Base-by-base conservation (phyloP, 1,140 invertebrate species). In the Drosophila kohkoa region DNA sequence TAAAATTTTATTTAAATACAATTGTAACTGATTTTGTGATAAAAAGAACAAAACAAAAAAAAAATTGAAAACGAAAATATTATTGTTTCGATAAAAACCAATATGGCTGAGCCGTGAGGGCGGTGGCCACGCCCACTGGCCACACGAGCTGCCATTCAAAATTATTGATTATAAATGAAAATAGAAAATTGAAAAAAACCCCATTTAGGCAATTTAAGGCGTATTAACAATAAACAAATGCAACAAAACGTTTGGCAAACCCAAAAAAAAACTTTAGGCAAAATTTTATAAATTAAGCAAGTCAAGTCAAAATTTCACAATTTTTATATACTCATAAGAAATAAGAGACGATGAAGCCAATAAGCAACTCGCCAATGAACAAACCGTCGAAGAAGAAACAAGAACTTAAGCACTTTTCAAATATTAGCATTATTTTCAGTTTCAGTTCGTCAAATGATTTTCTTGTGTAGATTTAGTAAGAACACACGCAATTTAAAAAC, bases 21-120 rank as follows among this genome's bases (percentile, higher is more conserved):
- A 90, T 88, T 92, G 90, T 92, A 92, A 92, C 90, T 92, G 90
- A 92, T 90, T 92, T 92, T 92, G 90, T 92, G 90, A 92, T 92
- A 92, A 67, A 43, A 71, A 62, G 30, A 65, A 45, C 67, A 82
- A 70, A 66, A 76, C 60, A 68, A 67, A 73, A 71, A 75, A 75
- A 70, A 69, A 66, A 82, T 55, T 41, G 8, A 63, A 69, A 75
- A 62, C 6, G 60, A 69, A 63, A 82, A 66, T 55, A 91, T 82
- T 82, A 85, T 85, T 89, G 75, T 91, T 91, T 91, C 80, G 88
- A 88, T 59, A 85, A 78, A 78, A 77, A 67, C 83, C 75, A 88
- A 91, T 91, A 77, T 91, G 81, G 78, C 38, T 60, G 45, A 13
- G 8, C 25, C 16, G 45, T 45, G 35, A 15, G 45, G 48, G 7